Conservation (phyloP, 1,140 invertebrate genomes). For the Trichonephila inaurata region DNA sequence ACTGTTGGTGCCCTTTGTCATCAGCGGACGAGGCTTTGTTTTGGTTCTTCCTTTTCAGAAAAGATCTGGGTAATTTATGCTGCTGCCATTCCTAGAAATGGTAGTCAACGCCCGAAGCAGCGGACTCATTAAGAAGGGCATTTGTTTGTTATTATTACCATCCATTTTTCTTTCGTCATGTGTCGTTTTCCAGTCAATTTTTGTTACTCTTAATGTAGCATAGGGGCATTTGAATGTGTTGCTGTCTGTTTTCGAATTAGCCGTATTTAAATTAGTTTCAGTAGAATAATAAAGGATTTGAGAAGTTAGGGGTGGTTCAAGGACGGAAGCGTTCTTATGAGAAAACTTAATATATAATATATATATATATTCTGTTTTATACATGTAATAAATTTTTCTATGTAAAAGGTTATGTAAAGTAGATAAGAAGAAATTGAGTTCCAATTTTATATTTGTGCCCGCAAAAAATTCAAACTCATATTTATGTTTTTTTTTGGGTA, state of each 20-base stretch:
- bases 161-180: not conserved
- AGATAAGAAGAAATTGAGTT: no score
- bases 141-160: not conserved
- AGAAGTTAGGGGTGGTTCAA: no score
- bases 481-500: no score
- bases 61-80: slow-evolving; percentile 39
- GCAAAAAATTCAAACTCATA: no score
- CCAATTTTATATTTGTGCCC: no score
- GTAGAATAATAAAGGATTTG: not conserved
- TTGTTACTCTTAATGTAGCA: not conserved
- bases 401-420: no score
- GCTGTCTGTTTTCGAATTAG: not conserved
- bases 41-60: not conserved
- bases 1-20: slow-evolving; percentile 19
- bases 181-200: not conserved
- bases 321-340: no score
- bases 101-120: slow-evolving; percentile 10
- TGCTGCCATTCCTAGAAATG: slow-evolving; percentile 3
- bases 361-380: no score
- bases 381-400: no score
- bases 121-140: not conserved
- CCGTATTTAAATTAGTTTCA: not conserved
- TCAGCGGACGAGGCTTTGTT: slow-evolving; percentile 14
- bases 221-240: not conserved
- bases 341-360: no score